These are phyloP conservation scores for Drosophila lowei DNA, from an alignment of 1,140 invertebrate genomes.

Conservation along the genomic window DNA sequence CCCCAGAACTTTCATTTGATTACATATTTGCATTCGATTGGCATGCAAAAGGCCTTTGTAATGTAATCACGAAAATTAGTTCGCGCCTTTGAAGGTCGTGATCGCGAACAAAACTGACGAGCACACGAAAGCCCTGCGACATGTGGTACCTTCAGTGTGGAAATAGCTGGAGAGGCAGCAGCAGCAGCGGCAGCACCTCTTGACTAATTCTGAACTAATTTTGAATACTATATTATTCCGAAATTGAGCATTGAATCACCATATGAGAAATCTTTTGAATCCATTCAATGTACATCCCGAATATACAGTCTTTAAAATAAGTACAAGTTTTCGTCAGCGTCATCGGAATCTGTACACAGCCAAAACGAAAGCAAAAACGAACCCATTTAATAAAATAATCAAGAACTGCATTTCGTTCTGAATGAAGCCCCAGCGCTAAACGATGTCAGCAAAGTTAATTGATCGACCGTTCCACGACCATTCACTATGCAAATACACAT, in stretches of 20 bases:
- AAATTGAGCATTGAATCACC: too few relatives aligned
- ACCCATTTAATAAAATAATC: constrained; percentile 30
- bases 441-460: constrained; percentile 67
- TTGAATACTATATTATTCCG: too few relatives aligned
- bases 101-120: constrained; percentile 8
- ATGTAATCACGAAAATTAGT: constrained; percentile 40
- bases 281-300: too few relatives aligned
- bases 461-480: constrained; percentile 43
- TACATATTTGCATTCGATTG: constrained; percentile 69
- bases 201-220: constrained; percentile 10
- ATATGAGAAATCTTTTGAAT: too few relatives aligned
- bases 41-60: constrained; percentile 56
- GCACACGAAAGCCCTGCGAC: neutral
- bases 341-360: constrained; percentile 44
- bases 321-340: constrained; percentile 32
- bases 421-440: constrained; percentile 60
- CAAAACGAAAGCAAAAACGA: constrained; percentile 9
- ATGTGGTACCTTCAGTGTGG: constrained; percentile 18
- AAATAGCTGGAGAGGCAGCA: neutral
- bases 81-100: constrained; percentile 30
- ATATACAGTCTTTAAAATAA: too few relatives aligned
- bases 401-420: constrained; percentile 56
- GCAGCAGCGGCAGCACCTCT: too few relatives aligned
- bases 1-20: constrained; percentile 62
- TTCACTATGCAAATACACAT: constrained; percentile 8